Base-by-base conservation (phyloP, 2,113 vertebrate species). In the Vulpes lagopus region DNA sequence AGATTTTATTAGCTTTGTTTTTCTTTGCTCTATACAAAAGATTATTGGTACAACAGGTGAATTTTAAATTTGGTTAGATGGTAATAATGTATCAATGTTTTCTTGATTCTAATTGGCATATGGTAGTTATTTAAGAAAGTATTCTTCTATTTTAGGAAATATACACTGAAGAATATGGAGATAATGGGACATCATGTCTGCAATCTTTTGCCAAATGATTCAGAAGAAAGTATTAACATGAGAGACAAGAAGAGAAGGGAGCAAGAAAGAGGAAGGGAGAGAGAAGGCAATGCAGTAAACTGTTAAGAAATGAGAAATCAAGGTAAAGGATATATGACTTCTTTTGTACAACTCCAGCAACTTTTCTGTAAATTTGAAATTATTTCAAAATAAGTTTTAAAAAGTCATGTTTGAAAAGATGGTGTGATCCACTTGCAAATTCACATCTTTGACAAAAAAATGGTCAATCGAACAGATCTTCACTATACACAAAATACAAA, bases 301-400 rank as follows among this genome's bases (percentile, higher is more conserved):
- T 93, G 12, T 55, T 73, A 80, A 95, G 38, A 93, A 89, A 32
- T 83, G 60, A 3, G 43, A 4, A 71, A 78, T 69, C 15, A 38
- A 38, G 14, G 51, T 73, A 11, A 87, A 57, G 11, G 8, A 81
- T 60, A 60, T 49, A 17, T 43, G 6, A 82, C 8, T 64, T 32
- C 43, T 85, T 65, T 82, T 81, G 20, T 64, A 86, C 11, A 78
- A 71, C 53, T 95, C 53, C 73, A 57, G 27, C 15, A 88, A 88
- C 20, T 59, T 89, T 43, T 93, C 89, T 85, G 4, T 84, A 93
- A 94, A 96, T 69, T 14, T 95, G 57, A 84, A 94, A 81, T 60
- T 82, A 97, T 82, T 94, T 94, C 73, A 94, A 92, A 95, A 82
- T 69, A 91, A 27, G 3, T 91, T 74, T 73, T 5, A 57, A 84